Evolutionary conservation across 2,888 invertebrate genomes (phyloP), one percentile per base, ranked within the genome.

Genomic region (Drosophila quasianomalipes): DNA sequence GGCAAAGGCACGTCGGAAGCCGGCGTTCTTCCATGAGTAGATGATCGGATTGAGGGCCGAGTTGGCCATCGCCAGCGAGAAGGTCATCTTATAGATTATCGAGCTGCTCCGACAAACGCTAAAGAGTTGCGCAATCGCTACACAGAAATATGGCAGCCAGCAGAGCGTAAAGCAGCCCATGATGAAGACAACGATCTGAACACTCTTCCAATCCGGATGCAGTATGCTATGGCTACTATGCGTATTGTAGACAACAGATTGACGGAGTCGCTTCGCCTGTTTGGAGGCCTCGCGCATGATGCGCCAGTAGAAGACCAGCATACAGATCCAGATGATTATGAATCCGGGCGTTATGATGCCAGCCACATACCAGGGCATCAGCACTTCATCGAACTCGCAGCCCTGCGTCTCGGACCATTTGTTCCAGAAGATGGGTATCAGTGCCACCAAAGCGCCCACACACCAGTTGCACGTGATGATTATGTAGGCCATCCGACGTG

Each of bases 11-110:
- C 95, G 95, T 6, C 97, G 95, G 92, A 97, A 97, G 76, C 96
- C 96, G 10, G 95, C 94, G 92, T 97, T 97, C 92, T 97, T 97
- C 97, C 97, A 97, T 37, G 97, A 97, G 94, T 97, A 97, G 85
- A 97, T 97, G 53, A 97, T 94, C 0, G 97, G 97, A 93, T 97
- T 97, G 90, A 97, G 95, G 35, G 96, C 96, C 12, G 97, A 97
- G 93, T 97, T 97, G 62, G 96, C 95, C 94, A 97, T 96, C 31
- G 97, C 97, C 76, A 97, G 94, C 4, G 96, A 95, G 73, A 96
- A 96, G 59, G 96, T 95, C 22, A 94, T 94, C 82, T 95, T 95
- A 93, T 96, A 96, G 51, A 95, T 93, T 69, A 94, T 93, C 77
- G 95, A 94, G 90, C 94, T 94, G 90, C 94, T 94, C 64, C 94